Evolutionary conservation across 2,797 vertebrate species (phyloP), one percentile per base, ranked within the genome.

Genomic region (Coluber constrictor): DNA sequence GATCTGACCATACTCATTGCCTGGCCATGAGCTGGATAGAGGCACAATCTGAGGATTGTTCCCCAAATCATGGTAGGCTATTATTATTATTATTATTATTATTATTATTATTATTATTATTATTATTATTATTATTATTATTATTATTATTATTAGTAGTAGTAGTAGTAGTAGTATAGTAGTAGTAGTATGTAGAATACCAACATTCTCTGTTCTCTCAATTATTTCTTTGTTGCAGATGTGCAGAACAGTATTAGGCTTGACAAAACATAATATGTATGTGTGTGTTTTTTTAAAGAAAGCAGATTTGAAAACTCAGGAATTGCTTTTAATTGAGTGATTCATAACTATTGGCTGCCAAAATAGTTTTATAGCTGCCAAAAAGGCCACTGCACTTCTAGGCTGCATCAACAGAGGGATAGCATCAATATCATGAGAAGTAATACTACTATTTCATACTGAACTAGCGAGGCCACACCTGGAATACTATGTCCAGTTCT

Each of bases 161-260:
- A n/a, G n/a, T n/a, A n/a, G n/a, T n/a, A n/a, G n/a, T n/a, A n/a
- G n/a, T n/a, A n/a, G n/a, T n/a, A n/a, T n/a, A n/a, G n/a, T n/a
- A n/a, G n/a, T n/a, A n/a, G n/a, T n/a, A n/a, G 79, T 0, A 0
- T 83, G 92, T 92, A 93, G 27, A 57, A 11, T 57, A 57, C 37
- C 92, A 90, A 90, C 0, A 2, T 0, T 70, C 8, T 54, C 16
- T 90, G 0, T 47, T 79, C 92, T 90, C 9, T 54, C 25, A 37
- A 74, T 87, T 83, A 47, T 94, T 16, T 18, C 29, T 94, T 88
- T 79, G 89, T 92, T 37, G 5, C 90, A 70, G 10, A 23, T 32
- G 89, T 59, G 5, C 4, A 94, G 87, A 37, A 70, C 88, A 87
- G 51, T 70, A 29, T n/a, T 70, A 66, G 79, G 23, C 29, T 10